Evolutionary conservation across 2,888 invertebrate genomes (phyloP).

Genomic region (Drosophila siamana): DNA sequence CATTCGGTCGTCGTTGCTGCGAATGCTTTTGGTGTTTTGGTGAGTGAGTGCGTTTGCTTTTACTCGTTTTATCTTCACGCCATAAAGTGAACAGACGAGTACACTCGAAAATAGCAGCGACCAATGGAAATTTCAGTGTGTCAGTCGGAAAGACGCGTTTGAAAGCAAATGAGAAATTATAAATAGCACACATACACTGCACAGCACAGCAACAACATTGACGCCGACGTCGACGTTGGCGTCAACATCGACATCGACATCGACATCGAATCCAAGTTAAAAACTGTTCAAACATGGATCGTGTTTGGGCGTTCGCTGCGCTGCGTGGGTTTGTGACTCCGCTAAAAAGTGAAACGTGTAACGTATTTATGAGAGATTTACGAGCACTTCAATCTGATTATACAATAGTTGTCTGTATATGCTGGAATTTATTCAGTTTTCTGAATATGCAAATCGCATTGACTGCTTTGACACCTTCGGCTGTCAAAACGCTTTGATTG

Average conservation of each 20-base stretch:
- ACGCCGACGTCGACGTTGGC: background rate
- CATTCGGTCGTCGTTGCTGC: slow-evolving; percentile 13
- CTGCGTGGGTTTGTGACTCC: slow-evolving; percentile 51
- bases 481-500: slow-evolving; percentile 29
- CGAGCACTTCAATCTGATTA: slow-evolving; percentile 20
- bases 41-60: background rate
- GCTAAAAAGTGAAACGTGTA: slow-evolving; percentile 47
- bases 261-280: slow-evolving; percentile 5
- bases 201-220: slow-evolving; percentile 3
- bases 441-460: slow-evolving; percentile 44
- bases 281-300: slow-evolving; percentile 27
- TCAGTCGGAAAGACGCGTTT: slow-evolving; percentile 45
- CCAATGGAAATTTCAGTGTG: slow-evolving; percentile 64
- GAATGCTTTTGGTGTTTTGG: background rate
- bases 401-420: slow-evolving; percentile 20
- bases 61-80: slow-evolving; percentile 57
- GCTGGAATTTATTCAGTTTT: slow-evolving; percentile 19
- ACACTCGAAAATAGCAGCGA: slow-evolving; percentile 50
- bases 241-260: slow-evolving; percentile 2
- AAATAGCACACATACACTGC: slow-evolving; percentile 53
- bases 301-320: slow-evolving; percentile 30
- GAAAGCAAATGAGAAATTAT: slow-evolving; percentile 52
- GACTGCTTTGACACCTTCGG: slow-evolving; percentile 41
- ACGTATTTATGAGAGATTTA: slow-evolving; percentile 25
- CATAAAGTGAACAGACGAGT: slow-evolving; percentile 43